Evolutionary conservation across 2,113 vertebrate species (phyloP).

Genomic region (Ascaphus truei): DNA sequence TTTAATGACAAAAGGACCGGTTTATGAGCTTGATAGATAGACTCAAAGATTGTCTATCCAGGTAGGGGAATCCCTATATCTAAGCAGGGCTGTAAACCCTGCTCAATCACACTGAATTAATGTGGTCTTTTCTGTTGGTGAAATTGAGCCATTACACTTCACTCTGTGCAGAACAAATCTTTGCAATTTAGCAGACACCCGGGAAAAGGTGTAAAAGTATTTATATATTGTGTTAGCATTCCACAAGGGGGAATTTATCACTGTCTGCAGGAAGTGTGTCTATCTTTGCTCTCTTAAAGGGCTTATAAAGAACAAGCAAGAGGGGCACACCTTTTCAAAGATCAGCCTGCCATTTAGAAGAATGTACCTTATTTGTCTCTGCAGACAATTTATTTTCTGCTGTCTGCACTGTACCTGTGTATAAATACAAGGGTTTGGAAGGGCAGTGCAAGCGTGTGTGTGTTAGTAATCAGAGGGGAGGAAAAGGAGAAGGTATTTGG

Average conservation of each 20-base stretch:
- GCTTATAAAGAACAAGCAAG: slow-evolving; percentile 27
- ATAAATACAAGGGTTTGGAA: not conserved
- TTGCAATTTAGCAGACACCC: slow-evolving; percentile 25
- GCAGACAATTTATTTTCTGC: slow-evolving; percentile 24
- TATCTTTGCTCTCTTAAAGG: slow-evolving; percentile 27
- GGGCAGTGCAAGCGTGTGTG: not conserved
- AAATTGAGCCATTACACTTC: slow-evolving; percentile 33
- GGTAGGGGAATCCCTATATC: not conserved
- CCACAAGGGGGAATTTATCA: slow-evolving; percentile 26
- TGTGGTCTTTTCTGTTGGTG: not conserved
- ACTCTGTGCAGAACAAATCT: slow-evolving; percentile 35
- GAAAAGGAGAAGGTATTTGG: too few relatives aligned
- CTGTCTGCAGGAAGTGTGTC: slow-evolving; percentile 34
- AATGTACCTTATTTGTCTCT: slow-evolving; percentile 28
- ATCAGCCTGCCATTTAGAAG: slow-evolving; percentile 32
- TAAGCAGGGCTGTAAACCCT: not conserved
- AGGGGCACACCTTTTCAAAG: slow-evolving; percentile 25
- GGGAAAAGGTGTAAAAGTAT: slow-evolving; percentile 30
- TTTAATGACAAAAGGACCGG: not conserved
- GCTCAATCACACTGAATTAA: slow-evolving; percentile 2
- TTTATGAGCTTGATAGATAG: not conserved
- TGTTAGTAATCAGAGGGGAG: not conserved
- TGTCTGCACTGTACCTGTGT: not conserved
- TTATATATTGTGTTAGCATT: slow-evolving; percentile 30
- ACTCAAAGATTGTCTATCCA: too few relatives aligned